phyloP scores from a whole-genome alignment of 2,797 vertebrate species.

The Trichosurus vulpecula region DNA sequence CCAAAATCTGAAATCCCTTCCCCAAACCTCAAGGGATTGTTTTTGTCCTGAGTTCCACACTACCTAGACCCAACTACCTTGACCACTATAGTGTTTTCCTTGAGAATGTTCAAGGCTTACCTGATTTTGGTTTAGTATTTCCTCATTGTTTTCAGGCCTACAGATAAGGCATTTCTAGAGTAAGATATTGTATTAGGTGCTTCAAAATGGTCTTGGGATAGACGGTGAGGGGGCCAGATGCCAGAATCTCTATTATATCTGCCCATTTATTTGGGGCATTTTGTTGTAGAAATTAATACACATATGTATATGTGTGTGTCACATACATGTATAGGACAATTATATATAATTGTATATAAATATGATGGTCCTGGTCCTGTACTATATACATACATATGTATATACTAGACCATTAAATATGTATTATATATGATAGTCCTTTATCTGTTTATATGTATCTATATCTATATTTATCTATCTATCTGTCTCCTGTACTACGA shows the following conservation, averaged over 20 bases:
- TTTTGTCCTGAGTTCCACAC: neutral
- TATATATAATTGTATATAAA: neutral
- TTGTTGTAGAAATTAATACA: neutral
- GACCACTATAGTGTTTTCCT: neutral
- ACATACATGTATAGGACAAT: neutral
- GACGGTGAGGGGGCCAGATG: neutral
- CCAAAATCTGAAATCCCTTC: neutral
- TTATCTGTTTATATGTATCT: neutral
- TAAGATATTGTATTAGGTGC: neutral
- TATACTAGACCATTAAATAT: neutral
- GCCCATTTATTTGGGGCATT: neutral
- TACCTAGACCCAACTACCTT: neutral
- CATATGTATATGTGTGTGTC: neutral
- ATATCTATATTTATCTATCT: too few relatives aligned
- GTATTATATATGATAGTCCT: neutral
- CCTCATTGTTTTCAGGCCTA: slow-evolving; percentile 13
- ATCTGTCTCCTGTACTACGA: neutral
- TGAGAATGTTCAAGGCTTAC: neutral
- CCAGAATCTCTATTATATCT: neutral
- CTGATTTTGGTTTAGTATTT: slow-evolving; percentile 6
- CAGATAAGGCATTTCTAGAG: neutral
- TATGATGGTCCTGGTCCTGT: neutral
- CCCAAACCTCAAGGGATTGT: neutral
- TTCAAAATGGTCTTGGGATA: neutral
- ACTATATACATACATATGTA: neutral